Evolutionary conservation across 2,113 vertebrate genomes (phyloP), one percentile per base, ranked within the genome.

Genomic region (Mesembrinibis cayennensis): DNA sequence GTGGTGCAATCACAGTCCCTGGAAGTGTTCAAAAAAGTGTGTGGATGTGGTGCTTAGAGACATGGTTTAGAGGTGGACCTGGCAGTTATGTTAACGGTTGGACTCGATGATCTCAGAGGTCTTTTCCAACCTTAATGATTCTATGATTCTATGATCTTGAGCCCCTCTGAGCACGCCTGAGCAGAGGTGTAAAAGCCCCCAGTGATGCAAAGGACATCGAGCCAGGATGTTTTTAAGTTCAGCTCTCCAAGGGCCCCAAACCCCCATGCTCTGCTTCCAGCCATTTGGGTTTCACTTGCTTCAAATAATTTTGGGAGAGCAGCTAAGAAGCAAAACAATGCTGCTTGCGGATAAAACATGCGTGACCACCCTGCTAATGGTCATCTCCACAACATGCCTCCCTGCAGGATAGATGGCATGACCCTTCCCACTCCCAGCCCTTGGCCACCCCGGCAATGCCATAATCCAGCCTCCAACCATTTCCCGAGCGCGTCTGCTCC

Each of bases 321-420:
- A 74, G 52, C 34, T 82, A 20, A 61, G 50, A 83, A 18, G 40
- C 25, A 5, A 59, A 85, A 45, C 0, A 0, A 20, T 38, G 36
- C 66, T 52, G 34, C 36, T 6, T 30, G 42, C 67, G 36, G 34
- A 80, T 36, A 19, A 77, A 47, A 47, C 0, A 0, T 3, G 3
- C 2, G 0, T 4, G 44, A 55, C 27, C 7, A 1, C 16, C 9
- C 50, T 56, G 42, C 56, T 3, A 7, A 36, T 2, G 11, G n/a
- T 9, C 5, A 0, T 21, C 6, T 40, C 59, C 0, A 1, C 5
- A 25, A 45, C 1, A 0, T 20, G 20, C 27, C 40, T 87, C 63
- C 50, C 55, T 27, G 47, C 40, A 52, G 53, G 55, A 56, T 58
- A 53, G 63, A 50, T 2, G 1, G 36, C 0, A 0, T 3, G 16